Conservation (phyloP, 2,113 vertebrate species). For the Ginglymostoma cirratum region DNA sequence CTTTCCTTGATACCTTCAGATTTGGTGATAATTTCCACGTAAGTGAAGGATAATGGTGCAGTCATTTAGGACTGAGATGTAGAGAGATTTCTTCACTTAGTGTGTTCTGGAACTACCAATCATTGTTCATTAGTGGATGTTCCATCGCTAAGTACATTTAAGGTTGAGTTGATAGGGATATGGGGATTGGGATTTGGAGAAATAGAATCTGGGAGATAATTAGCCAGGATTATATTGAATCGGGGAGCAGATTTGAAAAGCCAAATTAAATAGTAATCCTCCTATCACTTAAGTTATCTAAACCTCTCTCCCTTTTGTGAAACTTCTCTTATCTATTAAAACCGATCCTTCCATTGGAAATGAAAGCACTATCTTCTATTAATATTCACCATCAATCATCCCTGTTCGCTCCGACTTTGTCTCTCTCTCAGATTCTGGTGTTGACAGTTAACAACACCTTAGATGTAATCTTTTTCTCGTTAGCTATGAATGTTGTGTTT, state of each 20-base stretch:
- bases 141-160: not conserved
- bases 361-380: not conserved
- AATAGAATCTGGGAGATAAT: not conserved
- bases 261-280: not conserved
- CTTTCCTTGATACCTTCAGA: not conserved
- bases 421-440: not conserved
- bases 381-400: not conserved
- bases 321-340: not conserved
- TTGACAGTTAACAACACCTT: not conserved
- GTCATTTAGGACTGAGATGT: not conserved
- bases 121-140: not conserved
- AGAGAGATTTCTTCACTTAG: too few species aligned
- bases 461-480: not conserved
- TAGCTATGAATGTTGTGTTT: not conserved
- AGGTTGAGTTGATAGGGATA: not conserved
- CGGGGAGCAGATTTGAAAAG: not conserved
- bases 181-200: not conserved
- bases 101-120: too few species aligned
- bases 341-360: not conserved
- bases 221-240: not conserved
- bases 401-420: not conserved
- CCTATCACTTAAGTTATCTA: not conserved
- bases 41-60: not conserved
- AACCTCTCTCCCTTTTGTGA: not conserved
- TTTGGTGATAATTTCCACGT: not conserved